phyloP scores from a whole-genome alignment of 2,888 invertebrate genomes.

The Leucoptera coffeella region DNA sequence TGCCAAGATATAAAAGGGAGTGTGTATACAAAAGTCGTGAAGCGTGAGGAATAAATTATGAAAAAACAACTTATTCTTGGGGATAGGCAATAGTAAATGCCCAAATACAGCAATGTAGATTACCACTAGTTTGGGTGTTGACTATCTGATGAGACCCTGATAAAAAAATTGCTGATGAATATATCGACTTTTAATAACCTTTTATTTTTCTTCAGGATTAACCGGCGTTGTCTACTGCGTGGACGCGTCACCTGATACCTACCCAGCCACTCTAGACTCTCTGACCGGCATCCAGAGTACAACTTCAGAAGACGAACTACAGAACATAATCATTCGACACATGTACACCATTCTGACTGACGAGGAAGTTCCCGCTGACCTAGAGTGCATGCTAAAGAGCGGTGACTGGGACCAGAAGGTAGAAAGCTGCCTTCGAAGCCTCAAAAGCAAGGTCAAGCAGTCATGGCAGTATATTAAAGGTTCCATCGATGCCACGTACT shows the following conservation, averaged over 20 bases:
- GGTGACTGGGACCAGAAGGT: conserved; percentile 12
- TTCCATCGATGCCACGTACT: conserved; percentile 14
- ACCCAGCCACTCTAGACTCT: conserved; percentile 10
- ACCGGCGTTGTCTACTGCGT: conserved; percentile 19
- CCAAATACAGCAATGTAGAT: too few species aligned
- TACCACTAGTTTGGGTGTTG: too few species aligned
- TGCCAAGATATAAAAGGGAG: too few species aligned
- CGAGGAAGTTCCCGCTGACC: conserved; percentile 3
- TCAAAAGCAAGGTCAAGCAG: conserved; percentile 12
- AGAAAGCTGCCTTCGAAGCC: conserved; percentile 10
- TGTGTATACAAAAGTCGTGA: too few species aligned
- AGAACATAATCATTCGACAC: conserved; percentile 16
- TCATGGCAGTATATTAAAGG: conserved; percentile 16
- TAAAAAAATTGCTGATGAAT: too few species aligned
- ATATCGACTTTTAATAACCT: too few species aligned
- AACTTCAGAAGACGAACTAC: conserved; percentile 12
- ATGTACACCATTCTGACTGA: conserved; percentile 16
- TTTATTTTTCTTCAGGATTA: conserved; percentile 17
- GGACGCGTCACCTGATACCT: conserved; percentile 18
- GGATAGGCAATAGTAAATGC: too few species aligned
- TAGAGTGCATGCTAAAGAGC: conserved; percentile 5
- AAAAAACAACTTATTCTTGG: too few species aligned
- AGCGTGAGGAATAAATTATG: too few species aligned
- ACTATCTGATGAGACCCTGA: too few species aligned
- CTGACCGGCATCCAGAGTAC: conserved; percentile 10